phyloP scores from a whole-genome alignment of 2,888 invertebrate species.

The Rhingia campestris region DNA sequence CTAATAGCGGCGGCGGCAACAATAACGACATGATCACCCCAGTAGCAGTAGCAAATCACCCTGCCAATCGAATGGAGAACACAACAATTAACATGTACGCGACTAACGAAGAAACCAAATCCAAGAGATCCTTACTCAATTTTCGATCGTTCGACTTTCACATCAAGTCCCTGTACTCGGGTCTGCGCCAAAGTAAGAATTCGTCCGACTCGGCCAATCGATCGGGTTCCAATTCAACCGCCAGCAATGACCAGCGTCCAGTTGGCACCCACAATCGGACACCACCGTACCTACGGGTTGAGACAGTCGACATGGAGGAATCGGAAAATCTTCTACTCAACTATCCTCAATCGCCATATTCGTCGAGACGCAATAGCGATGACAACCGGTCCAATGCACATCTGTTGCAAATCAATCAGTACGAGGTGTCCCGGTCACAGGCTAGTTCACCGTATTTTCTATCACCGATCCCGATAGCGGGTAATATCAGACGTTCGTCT shows the following conservation, averaged over 20 bases:
- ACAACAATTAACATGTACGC: slow-evolving; percentile 42
- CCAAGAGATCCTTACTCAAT: slow-evolving; percentile 79
- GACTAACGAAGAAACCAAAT: slow-evolving; percentile 65
- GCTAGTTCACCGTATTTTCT: slow-evolving; percentile 80
- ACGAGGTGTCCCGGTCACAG: slow-evolving; percentile 77
- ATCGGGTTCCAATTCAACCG: slow-evolving; percentile 18
- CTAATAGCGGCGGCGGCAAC: slow-evolving; percentile 68
- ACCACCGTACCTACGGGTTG: slow-evolving; percentile 81
- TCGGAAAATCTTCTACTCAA: slow-evolving; percentile 79
- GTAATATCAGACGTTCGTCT: slow-evolving; percentile 81
- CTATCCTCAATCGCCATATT: slow-evolving; percentile 80
- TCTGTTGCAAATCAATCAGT: slow-evolving; percentile 78
- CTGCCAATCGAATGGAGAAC: slow-evolving; percentile 28
- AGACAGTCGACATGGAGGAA: slow-evolving; percentile 80
- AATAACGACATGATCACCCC: slow-evolving; percentile 52
- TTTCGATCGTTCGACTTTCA: slow-evolving; percentile 82
- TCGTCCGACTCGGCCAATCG: slow-evolving; percentile 42
- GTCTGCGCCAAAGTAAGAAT: slow-evolving; percentile 77
- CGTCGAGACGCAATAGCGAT: slow-evolving; percentile 79
- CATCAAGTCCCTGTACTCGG: slow-evolving; percentile 81
- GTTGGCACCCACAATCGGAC: slow-evolving; percentile 76
- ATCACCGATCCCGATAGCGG: slow-evolving; percentile 79
- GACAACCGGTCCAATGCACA: slow-evolving; percentile 78
- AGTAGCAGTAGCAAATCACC: slow-evolving; percentile 44
- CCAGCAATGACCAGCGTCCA: slow-evolving; percentile 22